These are phyloP conservation scores for Busseola fusca DNA, from an alignment of 2,888 invertebrate species.

Conservation along the genomic window DNA sequence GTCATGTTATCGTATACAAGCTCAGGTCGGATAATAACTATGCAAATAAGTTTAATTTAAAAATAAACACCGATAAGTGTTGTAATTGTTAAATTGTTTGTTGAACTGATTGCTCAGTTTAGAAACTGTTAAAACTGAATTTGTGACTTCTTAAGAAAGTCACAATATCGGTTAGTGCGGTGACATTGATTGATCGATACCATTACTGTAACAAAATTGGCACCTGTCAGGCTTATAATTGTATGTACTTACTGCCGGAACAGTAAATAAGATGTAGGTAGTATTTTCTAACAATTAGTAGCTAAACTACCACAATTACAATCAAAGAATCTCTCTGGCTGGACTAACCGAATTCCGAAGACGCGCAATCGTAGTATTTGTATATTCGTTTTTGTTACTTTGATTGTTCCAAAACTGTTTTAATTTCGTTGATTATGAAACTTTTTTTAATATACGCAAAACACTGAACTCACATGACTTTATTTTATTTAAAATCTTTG, in stretches of 20 bases:
- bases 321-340: too few relatives aligned
- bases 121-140: slow-evolving; percentile 41
- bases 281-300: slow-evolving; percentile 16
- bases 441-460: too few relatives aligned
- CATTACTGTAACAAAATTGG: slow-evolving; percentile 25
- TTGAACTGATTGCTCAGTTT: slow-evolving; percentile 38
- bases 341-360: background rate
- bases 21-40: slow-evolving; percentile 52
- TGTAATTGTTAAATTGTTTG: slow-evolving; percentile 53
- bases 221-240: slow-evolving; percentile 16
- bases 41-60: slow-evolving; percentile 58
- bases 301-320: background rate
- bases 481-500: too few relatives aligned
- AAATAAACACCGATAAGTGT: slow-evolving; percentile 55
- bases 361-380: background rate
- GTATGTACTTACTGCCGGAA: background rate
- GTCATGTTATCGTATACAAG: slow-evolving; percentile 68
- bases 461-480: too few relatives aligned
- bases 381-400: slow-evolving; percentile 4
- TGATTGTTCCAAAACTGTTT: too few relatives aligned
- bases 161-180: background rate
- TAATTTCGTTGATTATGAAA: too few relatives aligned
- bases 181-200: slow-evolving; percentile 25
- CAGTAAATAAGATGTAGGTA: slow-evolving; percentile 6
- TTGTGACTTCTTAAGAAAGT: slow-evolving; percentile 35